Conservation (phyloP, 2,797 vertebrate species). For the Parauchenoglanis ngamensis region DNA sequence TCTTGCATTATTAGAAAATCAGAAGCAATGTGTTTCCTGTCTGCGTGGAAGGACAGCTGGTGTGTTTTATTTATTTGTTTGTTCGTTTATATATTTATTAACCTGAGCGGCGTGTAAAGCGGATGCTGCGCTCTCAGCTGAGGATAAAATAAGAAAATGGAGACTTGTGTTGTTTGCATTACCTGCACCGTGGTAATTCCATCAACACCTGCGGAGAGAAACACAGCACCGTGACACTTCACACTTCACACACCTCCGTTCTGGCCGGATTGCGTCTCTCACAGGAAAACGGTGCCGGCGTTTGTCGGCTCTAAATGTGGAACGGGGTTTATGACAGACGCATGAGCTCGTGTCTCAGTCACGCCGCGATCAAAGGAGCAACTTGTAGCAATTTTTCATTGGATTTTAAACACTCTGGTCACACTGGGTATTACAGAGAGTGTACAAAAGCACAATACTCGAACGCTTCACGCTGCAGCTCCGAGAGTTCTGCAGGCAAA, state of each 20-base stretch:
- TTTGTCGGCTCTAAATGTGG: slow-evolving; percentile 35
- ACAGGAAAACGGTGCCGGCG: slow-evolving; percentile 40
- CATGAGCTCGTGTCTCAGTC: slow-evolving; percentile 37
- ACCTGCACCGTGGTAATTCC: slow-evolving; percentile 48
- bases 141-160: slow-evolving; percentile 29
- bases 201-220: slow-evolving; percentile 49
- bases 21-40: not conserved
- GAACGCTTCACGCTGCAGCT: not conserved
- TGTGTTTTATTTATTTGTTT: not conserved
- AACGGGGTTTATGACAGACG: slow-evolving; percentile 26
- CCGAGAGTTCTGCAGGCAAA: not conserved
- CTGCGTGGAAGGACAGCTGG: not conserved
- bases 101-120: not conserved
- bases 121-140: slow-evolving; percentile 5
- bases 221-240: slow-evolving; percentile 43
- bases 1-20: not conserved
- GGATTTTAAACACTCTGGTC: slow-evolving; percentile 34
- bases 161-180: slow-evolving; percentile 42
- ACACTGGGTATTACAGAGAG: slow-evolving; percentile 19
- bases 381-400: slow-evolving; percentile 11
- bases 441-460: not conserved
- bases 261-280: slow-evolving; percentile 33
- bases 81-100: slow-evolving; percentile 9
- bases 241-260: slow-evolving; percentile 43
- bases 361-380: slow-evolving; percentile 35